Evolutionary conservation across 1,140 invertebrate species (phyloP).

Genomic region (Drosophila novamexicana): DNA sequence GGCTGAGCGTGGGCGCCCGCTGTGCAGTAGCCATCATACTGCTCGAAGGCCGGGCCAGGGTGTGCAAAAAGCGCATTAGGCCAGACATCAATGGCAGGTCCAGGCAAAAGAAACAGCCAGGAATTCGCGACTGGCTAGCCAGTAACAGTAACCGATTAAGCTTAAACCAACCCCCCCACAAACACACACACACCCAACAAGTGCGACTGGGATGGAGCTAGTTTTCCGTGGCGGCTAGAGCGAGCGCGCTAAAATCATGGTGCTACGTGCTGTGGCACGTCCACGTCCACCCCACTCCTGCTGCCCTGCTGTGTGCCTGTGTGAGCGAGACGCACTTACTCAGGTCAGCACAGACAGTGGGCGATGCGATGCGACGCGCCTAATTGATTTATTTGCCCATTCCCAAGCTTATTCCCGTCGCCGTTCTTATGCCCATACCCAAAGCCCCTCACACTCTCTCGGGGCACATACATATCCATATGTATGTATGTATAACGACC

Average conservation of each 20-base stretch:
- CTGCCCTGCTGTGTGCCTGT: background rate
- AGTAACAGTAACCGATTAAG: conserved; percentile 57
- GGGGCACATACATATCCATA: background rate
- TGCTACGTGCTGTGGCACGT: background rate
- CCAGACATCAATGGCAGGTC: conserved; percentile 47
- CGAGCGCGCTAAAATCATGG: conserved; percentile 36
- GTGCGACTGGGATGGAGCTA: background rate
- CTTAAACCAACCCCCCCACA: conserved; percentile 31
- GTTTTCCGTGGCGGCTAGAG: conserved; percentile 7
- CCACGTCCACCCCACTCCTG: conserved; percentile 8
- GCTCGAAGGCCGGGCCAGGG: conserved; percentile 12
- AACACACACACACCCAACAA: conserved; percentile 13
- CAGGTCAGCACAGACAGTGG: conserved; percentile 41
- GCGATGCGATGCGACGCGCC: conserved; percentile 43
- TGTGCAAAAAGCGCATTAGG: conserved; percentile 69
- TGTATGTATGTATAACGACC: background rate
- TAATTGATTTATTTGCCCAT: conserved; percentile 70
- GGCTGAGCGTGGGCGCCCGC: conserved; percentile 14
- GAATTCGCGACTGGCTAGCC: conserved; percentile 54
- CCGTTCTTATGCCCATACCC: conserved; percentile 15
- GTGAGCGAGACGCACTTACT: conserved; percentile 32
- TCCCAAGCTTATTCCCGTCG: conserved; percentile 24
- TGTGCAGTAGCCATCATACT: conserved; percentile 5
- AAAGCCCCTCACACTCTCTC: background rate
- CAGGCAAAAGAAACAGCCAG: conserved; percentile 49